Evolutionary conservation across 1,140 invertebrate genomes (phyloP).

Genomic region (Drosophila melanogaster): Release_6_plus_ISO1_MT NT_037436.4:15326001-15326500

Average conservation of each 20-base stretch:
- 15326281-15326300: background rate
- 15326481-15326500: constrained; percentile 76
- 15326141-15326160: no score
- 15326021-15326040: constrained; percentile 80
- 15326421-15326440: constrained; percentile 11
- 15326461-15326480: constrained; percentile 64
- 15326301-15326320: constrained; percentile 16
- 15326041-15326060: constrained; percentile 60
- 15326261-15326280: no score
- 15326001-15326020: constrained; percentile 27
- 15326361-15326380: constrained; percentile 82
- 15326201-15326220: background rate
- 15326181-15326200: background rate
- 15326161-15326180: background rate
- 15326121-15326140: no score
- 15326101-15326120: background rate
- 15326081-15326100: background rate
- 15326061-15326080: background rate
- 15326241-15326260: no score
- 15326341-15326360: constrained; percentile 76
- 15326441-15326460: constrained; percentile 46
- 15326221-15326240: background rate
- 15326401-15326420: constrained; percentile 38
- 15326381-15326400: constrained; percentile 62
- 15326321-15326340: constrained; percentile 28